Evolutionary conservation across 1,140 invertebrate genomes (phyloP).

Genomic region (Cydia pomonella): DNA sequence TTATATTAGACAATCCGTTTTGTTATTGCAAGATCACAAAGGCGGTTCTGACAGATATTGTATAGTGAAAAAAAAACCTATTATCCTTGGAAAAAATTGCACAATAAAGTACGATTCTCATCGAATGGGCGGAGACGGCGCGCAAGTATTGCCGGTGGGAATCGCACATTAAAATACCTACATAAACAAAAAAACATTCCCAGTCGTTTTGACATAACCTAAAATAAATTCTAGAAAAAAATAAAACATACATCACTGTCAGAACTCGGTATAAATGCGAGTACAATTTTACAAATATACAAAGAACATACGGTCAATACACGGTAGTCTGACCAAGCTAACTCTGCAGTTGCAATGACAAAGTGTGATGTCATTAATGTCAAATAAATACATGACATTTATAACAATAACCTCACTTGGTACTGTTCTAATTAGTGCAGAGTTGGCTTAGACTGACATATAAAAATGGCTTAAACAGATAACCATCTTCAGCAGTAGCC

Average conservation of each 20-base stretch:
- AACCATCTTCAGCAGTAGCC: too few relatives aligned
- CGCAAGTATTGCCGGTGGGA: too few relatives aligned
- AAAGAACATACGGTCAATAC: background rate
- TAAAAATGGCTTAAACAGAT: too few relatives aligned
- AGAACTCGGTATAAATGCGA: background rate
- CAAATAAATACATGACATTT: too few relatives aligned
- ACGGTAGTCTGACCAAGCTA: background rate
- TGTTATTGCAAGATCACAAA: background rate
- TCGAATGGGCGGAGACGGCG: too few relatives aligned
- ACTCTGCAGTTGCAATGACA: too few relatives aligned
- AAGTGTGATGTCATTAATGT: too few relatives aligned
- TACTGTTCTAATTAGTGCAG: too few relatives aligned
- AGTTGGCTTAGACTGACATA: too few relatives aligned
- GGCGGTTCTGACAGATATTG: background rate
- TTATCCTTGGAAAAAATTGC: background rate
- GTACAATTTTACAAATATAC: background rate
- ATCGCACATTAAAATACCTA: background rate
- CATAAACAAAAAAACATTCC: too few relatives aligned
- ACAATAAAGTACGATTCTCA: too few relatives aligned
- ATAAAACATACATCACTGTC: background rate
- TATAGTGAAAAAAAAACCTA: background rate
- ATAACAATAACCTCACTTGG: too few relatives aligned
- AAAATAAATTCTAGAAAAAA: background rate
- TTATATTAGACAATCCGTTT: background rate
- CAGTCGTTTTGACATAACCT: background rate